A percentile compares a stretch with the other conserved stretches of the same genome.
Conservation (phyloP, 2,797 vertebrate species). For the Pangasius sanitwongsei region DNA sequence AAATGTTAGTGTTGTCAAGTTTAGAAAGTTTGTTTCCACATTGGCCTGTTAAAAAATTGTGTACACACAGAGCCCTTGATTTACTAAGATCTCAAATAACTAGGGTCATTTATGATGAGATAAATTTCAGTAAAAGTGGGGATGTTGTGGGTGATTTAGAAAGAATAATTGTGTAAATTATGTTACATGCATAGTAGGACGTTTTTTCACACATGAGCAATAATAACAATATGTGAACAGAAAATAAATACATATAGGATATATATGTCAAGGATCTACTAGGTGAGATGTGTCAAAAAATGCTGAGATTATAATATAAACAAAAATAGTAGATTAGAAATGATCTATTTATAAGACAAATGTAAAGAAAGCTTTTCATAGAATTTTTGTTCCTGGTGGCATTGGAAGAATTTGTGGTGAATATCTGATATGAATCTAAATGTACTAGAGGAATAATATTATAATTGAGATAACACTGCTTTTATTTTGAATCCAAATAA, state of each 20-base stretch:
- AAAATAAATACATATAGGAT: neutral
- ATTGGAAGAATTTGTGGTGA: neutral
- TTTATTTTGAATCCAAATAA: neutral
- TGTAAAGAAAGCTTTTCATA: neutral
- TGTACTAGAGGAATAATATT: neutral
- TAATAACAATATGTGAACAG: neutral
- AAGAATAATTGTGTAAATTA: neutral
- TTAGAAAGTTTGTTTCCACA: neutral
- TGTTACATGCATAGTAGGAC: neutral
- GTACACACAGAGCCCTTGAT: neutral
- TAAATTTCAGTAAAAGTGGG: neutral
- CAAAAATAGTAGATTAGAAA: neutral
- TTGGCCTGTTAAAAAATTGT: neutral
- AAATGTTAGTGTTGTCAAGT: neutral
- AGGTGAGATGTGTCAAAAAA: neutral
- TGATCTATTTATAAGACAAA: neutral
- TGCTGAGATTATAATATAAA: neutral
- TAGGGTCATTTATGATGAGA: neutral
- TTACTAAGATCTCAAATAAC: neutral
- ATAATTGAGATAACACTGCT: neutral
- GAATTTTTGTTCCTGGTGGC: neutral
- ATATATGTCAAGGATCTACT: neutral
- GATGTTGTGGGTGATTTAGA: neutral
- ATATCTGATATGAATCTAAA: neutral
- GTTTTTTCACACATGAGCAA: too few species aligned